These are phyloP conservation scores for Pyrgilauda ruficollis DNA, from an alignment of 2,113 vertebrate genomes.

Conservation along the genomic window DNA sequence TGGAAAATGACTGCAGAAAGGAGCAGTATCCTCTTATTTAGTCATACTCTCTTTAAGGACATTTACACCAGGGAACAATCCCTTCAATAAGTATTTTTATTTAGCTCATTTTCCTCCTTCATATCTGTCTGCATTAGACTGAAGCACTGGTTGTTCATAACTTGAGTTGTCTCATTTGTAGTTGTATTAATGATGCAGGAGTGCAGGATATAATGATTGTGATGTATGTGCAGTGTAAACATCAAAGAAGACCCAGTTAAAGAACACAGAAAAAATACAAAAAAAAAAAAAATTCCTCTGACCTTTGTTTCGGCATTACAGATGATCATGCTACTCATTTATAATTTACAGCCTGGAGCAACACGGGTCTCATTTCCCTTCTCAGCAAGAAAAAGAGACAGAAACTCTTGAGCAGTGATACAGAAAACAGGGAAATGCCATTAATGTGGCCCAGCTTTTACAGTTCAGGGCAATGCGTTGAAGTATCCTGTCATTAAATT, in stretches of 20 bases:
- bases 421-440: neutral
- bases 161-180: slow-evolving; percentile 5
- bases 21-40: neutral
- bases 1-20: neutral
- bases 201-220: neutral
- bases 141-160: slow-evolving; percentile 11
- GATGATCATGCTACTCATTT: slow-evolving; percentile 43
- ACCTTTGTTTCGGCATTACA: slow-evolving; percentile 33
- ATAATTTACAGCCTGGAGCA: slow-evolving; percentile 60
- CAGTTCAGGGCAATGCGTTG: neutral
- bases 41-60: neutral
- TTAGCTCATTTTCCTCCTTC: slow-evolving; percentile 27
- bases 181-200: slow-evolving; percentile 52
- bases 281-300: neutral
- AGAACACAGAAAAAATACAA: neutral
- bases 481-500: neutral
- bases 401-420: neutral
- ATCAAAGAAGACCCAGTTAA: slow-evolving; percentile 62
- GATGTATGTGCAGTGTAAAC: slow-evolving; percentile 26
- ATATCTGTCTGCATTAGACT: neutral
- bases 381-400: neutral
- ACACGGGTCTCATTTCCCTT: neutral
- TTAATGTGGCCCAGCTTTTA: neutral
- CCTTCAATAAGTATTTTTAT: slow-evolving; percentile 33
- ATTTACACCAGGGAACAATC: slow-evolving; percentile 13